Base-by-base conservation (phyloP, 2,113 vertebrate genomes). In the Ammodramus savannarum region DNA sequence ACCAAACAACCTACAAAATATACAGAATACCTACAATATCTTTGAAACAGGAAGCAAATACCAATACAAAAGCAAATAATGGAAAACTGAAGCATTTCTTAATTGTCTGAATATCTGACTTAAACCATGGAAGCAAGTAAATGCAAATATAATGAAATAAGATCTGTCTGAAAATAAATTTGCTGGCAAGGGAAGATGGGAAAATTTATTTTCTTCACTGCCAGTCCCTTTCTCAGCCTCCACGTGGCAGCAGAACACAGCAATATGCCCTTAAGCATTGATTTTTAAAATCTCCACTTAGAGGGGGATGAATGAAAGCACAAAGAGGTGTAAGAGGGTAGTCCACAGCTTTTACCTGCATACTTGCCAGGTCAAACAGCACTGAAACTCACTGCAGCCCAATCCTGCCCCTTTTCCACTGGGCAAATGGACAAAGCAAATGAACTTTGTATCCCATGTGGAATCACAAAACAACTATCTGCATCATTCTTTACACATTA, bases 161-260 rank as follows among this genome's bases (percentile, higher is more conserved):
- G 9, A 48, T 62, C 29, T 49, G 48, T 63, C 83, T 76, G 31
- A 59, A 90, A 79, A 44, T 87, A 3, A 29, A 54, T 84, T 77
- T 85, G 49, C 26, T 48, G 61, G n/a, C 58, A 87, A 85, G 32
- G 26, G 44, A 73, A 62, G 58, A 63, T 16, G 17, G 8, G 46
- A 20, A 52, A 77, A 87, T 41, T 44, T 2, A 32, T 72, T 82
- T 87, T 77, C 55, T 85, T 72, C 57, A 32, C 34, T 85, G 80
- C 23, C 55, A 36, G 68, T 85, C 25, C 75, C 74, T 68, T 43
- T 31, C 44, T 87, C 68, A n/a, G 87, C 93, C 93, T 93, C 84
- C 91, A 31, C 0, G 95, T 63, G 92, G 95, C 94, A 96, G 96
- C 68, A 96, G 59, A 96, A 62, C 71, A 93, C 19, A 94, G 67